These are phyloP conservation scores for Drosophila carrolli DNA, from an alignment of 1,140 invertebrate species.

Conservation along the genomic window DNA sequence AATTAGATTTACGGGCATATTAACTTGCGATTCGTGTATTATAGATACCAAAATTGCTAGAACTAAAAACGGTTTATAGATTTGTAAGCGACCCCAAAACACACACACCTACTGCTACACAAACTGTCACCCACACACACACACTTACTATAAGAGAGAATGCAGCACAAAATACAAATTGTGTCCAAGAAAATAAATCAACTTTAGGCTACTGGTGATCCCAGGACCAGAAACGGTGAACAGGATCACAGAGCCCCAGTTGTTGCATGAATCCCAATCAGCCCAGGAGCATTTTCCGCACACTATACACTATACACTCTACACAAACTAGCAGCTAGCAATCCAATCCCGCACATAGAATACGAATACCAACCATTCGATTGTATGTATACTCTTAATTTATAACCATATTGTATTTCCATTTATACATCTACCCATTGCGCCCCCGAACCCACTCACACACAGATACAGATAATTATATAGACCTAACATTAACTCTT, in stretches of 20 bases:
- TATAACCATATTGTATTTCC: slow-evolving; percentile 25
- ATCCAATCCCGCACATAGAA: slow-evolving; percentile 30
- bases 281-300: slow-evolving; percentile 5
- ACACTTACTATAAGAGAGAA: slow-evolving; percentile 15
- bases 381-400: slow-evolving; percentile 23
- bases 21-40: slow-evolving; percentile 60
- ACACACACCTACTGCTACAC: slow-evolving; percentile 13
- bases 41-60: slow-evolving; percentile 62
- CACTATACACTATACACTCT: slow-evolving; percentile 13
- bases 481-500: slow-evolving; percentile 33
- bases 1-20: slow-evolving; percentile 56
- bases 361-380: slow-evolving; percentile 7
- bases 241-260: slow-evolving; percentile 8
- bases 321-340: slow-evolving; percentile 11
- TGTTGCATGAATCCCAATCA: slow-evolving; percentile 4
- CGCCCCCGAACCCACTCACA: background rate
- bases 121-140: slow-evolving; percentile 12
- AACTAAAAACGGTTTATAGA: slow-evolving; percentile 46
- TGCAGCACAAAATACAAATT: slow-evolving; percentile 31
- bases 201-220: slow-evolving; percentile 4
- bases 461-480: slow-evolving; percentile 26
- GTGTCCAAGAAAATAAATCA: background rate
- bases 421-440: slow-evolving; percentile 5
- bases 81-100: slow-evolving; percentile 23
- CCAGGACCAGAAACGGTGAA: background rate